A percentile compares a stretch with the other conserved stretches of the same genome.
These are phyloP conservation scores for Channa striata DNA, from an alignment of 2,797 vertebrate species.

Conservation along the genomic window DNA sequence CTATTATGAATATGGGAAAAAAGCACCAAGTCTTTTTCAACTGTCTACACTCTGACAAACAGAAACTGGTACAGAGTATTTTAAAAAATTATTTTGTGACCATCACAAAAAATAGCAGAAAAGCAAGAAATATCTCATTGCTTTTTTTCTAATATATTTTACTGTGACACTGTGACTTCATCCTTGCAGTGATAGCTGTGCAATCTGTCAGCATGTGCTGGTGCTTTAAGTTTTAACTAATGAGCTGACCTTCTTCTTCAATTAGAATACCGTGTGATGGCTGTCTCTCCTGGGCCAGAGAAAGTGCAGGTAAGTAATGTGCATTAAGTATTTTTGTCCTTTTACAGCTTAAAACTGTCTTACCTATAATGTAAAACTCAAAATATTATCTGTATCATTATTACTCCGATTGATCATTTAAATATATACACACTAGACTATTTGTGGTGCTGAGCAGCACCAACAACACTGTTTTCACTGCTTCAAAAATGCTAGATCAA, in stretches of 20 bases:
- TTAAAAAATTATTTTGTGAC: conserved; percentile 1
- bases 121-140: conserved; percentile 4
- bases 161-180: conserved; percentile 18
- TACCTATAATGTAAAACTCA: no score
- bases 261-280: conserved; percentile 37
- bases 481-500: no score
- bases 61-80: conserved; percentile 12
- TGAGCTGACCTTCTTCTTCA: conserved; percentile 32
- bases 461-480: no score
- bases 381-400: no score
- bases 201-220: conserved; percentile 34
- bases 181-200: conserved; percentile 27
- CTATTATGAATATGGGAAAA: conserved; percentile 11
- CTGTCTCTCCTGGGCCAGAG: conserved; percentile 23
- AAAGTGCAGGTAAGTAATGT: conserved; percentile 13
- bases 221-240: conserved; percentile 53
- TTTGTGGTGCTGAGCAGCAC: no score
- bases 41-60: conserved; percentile 2
- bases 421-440: no score
- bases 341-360: no score
- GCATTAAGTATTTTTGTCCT: no score
- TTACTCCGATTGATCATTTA: no score
- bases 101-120: conserved; percentile 36
- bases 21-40: neutral
- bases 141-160: conserved; percentile 13